These are phyloP conservation scores for Catharus fuscescens DNA, from an alignment of 2,113 vertebrate species.

Conservation along the genomic window DNA sequence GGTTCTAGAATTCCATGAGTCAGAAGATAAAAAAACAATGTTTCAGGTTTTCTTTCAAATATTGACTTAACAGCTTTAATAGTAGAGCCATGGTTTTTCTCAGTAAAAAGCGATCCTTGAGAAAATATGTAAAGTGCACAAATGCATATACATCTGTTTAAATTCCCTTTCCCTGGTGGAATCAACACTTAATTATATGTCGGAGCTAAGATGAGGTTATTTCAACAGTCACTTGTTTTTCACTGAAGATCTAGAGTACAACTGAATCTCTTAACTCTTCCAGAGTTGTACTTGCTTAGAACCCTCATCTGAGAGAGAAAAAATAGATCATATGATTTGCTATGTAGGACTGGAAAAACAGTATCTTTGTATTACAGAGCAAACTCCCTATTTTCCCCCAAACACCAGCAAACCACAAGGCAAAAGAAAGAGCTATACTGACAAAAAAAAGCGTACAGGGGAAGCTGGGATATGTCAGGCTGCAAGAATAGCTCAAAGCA, in stretches of 20 bases:
- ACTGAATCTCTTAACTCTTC: neutral
- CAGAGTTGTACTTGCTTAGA: neutral
- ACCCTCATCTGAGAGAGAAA: neutral
- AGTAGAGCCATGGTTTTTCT: neutral
- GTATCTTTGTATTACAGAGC: neutral
- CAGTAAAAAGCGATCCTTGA: neutral
- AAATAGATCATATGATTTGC: neutral
- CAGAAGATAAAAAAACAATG: neutral
- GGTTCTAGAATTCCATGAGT: neutral
- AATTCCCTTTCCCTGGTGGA: neutral
- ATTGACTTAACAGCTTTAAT: neutral
- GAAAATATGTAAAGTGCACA: neutral
- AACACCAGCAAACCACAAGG: neutral
- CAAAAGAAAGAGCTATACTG: neutral
- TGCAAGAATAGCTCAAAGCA: neutral
- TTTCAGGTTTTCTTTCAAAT: neutral
- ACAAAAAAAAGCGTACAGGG: neutral
- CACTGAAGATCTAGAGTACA: neutral
- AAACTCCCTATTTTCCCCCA: neutral
- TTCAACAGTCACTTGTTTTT: neutral
- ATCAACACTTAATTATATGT: neutral
- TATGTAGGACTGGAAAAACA: neutral
- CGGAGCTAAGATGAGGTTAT: neutral
- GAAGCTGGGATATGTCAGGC: neutral
- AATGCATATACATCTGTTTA: neutral